These are phyloP conservation scores for Gobionotothen gibberifrons DNA, from an alignment of 2,797 vertebrate species.

Conservation along the genomic window DNA sequence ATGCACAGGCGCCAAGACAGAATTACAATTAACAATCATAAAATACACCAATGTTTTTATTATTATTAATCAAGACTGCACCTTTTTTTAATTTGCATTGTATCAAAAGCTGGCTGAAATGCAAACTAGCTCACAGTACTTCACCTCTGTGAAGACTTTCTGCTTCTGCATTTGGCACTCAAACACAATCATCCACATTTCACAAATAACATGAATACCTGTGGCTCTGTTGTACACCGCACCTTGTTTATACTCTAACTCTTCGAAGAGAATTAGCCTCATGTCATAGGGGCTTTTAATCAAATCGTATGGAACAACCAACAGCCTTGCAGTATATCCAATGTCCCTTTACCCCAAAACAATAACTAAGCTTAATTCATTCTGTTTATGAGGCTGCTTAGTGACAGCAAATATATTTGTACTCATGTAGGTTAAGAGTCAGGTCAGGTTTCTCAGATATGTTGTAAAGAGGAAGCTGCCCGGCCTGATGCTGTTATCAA, in stretches of 20 bases:
- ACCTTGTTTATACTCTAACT: constrained; percentile 24
- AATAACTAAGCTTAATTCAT: constrained; percentile 25
- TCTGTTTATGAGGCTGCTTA: constrained; percentile 34
- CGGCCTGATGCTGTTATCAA: constrained; percentile 41
- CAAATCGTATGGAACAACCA: neutral
- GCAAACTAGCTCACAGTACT: neutral
- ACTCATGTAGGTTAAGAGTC: constrained; percentile 31
- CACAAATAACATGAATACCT: constrained; percentile 27
- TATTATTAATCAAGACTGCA: constrained; percentile 5
- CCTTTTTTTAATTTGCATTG: constrained; percentile 11
- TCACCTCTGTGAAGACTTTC: neutral
- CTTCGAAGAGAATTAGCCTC: neutral
- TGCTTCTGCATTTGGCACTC: constrained; percentile 53
- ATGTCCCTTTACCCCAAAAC: constrained; percentile 26
- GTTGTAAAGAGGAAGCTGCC: constrained; percentile 26
- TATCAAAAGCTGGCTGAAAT: neutral
- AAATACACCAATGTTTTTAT: constrained; percentile 31
- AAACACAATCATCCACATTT: constrained; percentile 40
- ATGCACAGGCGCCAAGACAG: constrained; percentile 41
- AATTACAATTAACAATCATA: constrained; percentile 59
- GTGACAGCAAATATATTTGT: constrained; percentile 39
- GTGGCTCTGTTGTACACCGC: neutral
- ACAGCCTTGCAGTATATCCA: neutral
- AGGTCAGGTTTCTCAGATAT: constrained; percentile 18
- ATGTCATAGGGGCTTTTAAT: constrained; percentile 15